Evolutionary conservation across 1,140 invertebrate species (phyloP).

Genomic region (Drosophila kurseongensis): DNA sequence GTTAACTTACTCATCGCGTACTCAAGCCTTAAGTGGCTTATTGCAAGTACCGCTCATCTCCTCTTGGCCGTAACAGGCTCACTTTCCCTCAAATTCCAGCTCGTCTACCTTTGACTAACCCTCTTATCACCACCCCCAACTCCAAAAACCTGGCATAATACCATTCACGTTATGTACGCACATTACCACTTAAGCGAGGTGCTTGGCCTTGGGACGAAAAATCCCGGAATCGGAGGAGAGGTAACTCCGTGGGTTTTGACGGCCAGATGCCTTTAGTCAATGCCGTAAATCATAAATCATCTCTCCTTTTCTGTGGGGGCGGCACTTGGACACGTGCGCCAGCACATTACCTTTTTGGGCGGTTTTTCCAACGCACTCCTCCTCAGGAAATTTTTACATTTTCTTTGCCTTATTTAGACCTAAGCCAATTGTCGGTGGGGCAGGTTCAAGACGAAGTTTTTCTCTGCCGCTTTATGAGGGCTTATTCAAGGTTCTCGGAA

Average conservation of each 20-base stretch:
- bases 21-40: conserved; percentile 16
- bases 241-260: conserved; percentile 21
- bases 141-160: conserved; percentile 23
- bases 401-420: conserved; percentile 16
- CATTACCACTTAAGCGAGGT: conserved; percentile 51
- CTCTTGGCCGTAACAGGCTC: conserved; percentile 20
- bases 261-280: conserved; percentile 76
- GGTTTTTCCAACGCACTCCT: background rate
- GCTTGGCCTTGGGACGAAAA: conserved; percentile 27
- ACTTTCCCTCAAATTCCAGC: conserved; percentile 12
- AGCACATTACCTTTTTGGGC: conserved; percentile 48
- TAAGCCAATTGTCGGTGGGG: conserved; percentile 81
- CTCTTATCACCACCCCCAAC: conserved; percentile 30
- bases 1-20: background rate
- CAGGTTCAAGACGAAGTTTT: conserved; percentile 72
- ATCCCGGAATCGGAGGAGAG: conserved; percentile 16
- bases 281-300: conserved; percentile 77
- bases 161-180: conserved; percentile 58
- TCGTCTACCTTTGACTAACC: conserved; percentile 31
- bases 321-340: conserved; percentile 76
- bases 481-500: conserved; percentile 35
- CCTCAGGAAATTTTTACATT: conserved; percentile 16
- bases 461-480: conserved; percentile 46
- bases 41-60: conserved; percentile 22
- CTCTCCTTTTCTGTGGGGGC: conserved; percentile 11